Conservation (phyloP, 2,113 vertebrate species). For the Benitochromis conjunctus region DNA sequence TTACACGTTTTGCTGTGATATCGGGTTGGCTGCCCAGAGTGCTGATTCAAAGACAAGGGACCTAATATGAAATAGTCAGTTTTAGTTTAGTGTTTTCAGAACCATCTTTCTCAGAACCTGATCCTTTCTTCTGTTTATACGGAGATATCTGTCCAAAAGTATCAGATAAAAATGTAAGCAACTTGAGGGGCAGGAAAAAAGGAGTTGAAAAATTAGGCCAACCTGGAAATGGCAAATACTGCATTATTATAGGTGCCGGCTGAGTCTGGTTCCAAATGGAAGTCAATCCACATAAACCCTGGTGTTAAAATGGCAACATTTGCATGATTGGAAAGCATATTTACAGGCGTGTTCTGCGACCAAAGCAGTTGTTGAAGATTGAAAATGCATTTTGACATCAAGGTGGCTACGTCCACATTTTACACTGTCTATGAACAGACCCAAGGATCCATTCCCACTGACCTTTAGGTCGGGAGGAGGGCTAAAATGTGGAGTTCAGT, state of each 20-base stretch:
- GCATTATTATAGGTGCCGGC: neutral
- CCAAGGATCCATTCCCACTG: neutral
- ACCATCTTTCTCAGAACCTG: neutral
- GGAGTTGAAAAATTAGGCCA: neutral
- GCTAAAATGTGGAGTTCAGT: neutral
- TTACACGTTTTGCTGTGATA: neutral
- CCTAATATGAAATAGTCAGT: neutral
- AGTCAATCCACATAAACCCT: neutral
- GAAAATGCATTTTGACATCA: neutral
- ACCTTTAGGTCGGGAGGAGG: neutral
- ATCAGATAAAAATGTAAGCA: neutral
- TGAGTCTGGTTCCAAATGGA: neutral
- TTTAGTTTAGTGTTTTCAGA: neutral
- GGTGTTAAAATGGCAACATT: neutral
- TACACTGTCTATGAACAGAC: neutral
- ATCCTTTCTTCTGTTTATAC: accelerated
- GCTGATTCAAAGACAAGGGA: neutral
- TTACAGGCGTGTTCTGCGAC: neutral
- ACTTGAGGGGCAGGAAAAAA: neutral
- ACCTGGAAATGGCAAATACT: neutral
- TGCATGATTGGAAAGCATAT: neutral
- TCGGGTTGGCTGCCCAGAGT: neutral
- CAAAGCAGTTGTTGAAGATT: neutral
- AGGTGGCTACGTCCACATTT: neutral
- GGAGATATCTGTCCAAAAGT: neutral